Conservation (phyloP, 2,797 vertebrate genomes). For the Parambassis ranga region DNA sequence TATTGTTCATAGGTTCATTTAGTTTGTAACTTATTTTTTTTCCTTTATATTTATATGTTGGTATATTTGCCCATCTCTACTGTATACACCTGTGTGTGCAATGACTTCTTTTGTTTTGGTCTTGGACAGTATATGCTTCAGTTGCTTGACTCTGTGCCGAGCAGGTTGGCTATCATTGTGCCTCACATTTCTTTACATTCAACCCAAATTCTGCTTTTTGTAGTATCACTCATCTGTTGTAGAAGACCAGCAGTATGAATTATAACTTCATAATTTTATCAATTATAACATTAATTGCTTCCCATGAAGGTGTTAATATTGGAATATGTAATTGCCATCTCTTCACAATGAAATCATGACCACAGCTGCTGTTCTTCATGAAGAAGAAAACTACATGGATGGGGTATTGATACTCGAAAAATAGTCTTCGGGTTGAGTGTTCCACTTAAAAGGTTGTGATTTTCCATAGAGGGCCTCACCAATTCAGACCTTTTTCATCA, state of each 20-base stretch:
- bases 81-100: slow-evolving; percentile 82
- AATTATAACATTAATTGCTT: too few species aligned
- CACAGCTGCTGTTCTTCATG: background rate
- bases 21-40: slow-evolving; percentile 74
- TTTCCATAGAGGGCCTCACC: slow-evolving; percentile 41
- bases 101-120: slow-evolving; percentile 59
- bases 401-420: slow-evolving; percentile 12
- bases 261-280: too few species aligned
- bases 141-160: slow-evolving; percentile 36
- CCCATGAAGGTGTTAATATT: too few species aligned
- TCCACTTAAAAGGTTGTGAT: slow-evolving; percentile 35
- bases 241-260: background rate
- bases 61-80: slow-evolving; percentile 79
- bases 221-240: slow-evolving; percentile 9
- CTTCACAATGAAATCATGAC: slow-evolving; percentile 5
- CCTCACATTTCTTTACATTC: slow-evolving; percentile 10
- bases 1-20: slow-evolving; percentile 56
- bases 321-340: background rate
- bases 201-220: background rate
- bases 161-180: slow-evolving; percentile 21
- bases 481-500: slow-evolving; percentile 37
- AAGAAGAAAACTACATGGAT: slow-evolving; percentile 8
- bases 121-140: slow-evolving; percentile 45
- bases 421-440: slow-evolving; percentile 18
- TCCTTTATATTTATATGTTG: slow-evolving; percentile 70